Evolutionary conservation across 2,888 invertebrate species (phyloP).

Genomic region (Sinopyrophorus schimmeli): DNA sequence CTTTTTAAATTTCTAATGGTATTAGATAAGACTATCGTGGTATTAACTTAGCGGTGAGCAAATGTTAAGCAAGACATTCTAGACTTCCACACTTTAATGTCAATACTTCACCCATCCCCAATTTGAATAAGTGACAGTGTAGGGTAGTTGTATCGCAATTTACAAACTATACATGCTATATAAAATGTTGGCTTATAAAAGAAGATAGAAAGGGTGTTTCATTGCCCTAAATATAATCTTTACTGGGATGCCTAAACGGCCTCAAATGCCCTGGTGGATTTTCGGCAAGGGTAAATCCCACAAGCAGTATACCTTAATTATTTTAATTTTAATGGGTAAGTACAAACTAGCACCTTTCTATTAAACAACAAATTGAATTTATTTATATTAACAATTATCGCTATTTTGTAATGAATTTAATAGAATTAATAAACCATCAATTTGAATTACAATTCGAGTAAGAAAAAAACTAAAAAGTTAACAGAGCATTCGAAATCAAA

Average conservation of each 20-base stretch:
- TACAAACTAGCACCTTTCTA: not conserved
- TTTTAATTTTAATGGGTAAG: constrained; percentile 20
- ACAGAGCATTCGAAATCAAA: too few species aligned
- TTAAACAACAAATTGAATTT: not conserved
- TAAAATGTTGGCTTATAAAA: constrained; percentile 50
- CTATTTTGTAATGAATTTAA: too few species aligned
- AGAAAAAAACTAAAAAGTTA: too few species aligned
- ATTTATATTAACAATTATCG: too few species aligned
- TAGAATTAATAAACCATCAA: too few species aligned
- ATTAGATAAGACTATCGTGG: too few species aligned
- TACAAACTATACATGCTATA: constrained; percentile 3
- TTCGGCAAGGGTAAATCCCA: constrained; percentile 21
- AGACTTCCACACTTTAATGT: not conserved
- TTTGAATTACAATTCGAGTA: too few species aligned
- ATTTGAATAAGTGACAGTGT: constrained; percentile 18
- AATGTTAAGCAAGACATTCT: too few species aligned
- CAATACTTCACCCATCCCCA: constrained; percentile 24
- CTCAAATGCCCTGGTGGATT: constrained; percentile 24
- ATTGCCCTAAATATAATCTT: constrained; percentile 7
- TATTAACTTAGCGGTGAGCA: too few species aligned
- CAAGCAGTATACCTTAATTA: constrained; percentile 10
- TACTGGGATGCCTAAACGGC: constrained; percentile 18
- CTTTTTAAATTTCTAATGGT: too few species aligned
- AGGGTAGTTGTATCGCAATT: constrained; percentile 4
- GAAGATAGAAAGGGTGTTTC: constrained; percentile 43